A percentile compares a stretch with the other conserved stretches of the same genome.
These are phyloP conservation scores for Bovichtus diacanthus DNA, from an alignment of 2,797 vertebrate genomes.

Conservation along the genomic window DNA sequence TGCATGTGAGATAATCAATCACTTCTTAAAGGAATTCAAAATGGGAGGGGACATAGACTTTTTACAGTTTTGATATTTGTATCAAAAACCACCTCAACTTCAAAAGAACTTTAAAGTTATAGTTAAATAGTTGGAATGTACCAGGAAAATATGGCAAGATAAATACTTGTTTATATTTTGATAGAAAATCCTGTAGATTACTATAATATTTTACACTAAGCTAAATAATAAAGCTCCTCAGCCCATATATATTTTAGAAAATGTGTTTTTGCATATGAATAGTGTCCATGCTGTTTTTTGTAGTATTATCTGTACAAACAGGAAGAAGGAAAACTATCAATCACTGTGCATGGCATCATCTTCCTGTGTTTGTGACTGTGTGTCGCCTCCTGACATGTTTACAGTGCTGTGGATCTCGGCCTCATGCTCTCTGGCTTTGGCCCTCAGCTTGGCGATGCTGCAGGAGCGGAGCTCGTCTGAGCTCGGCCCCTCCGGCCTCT, in stretches of 20 bases:
- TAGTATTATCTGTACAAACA: slow-evolving; percentile 59
- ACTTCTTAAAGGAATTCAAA: neutral
- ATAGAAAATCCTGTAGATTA: neutral
- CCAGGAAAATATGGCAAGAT: neutral
- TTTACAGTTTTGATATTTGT: neutral
- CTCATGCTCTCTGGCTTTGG: slow-evolving; percentile 86
- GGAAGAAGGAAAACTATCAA: slow-evolving; percentile 63
- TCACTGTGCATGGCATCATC: slow-evolving; percentile 56
- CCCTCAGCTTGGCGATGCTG: slow-evolving; percentile 87
- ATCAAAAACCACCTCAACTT: neutral
- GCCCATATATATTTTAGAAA: neutral
- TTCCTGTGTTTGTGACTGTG: slow-evolving; percentile 71
- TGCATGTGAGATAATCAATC: neutral
- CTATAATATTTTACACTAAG: neutral
- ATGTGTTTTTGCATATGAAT: neutral
- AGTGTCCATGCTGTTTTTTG: neutral
- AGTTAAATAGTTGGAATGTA: neutral
- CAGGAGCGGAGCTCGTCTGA: slow-evolving; percentile 84
- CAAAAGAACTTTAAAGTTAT: neutral
- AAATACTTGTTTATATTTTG: neutral
- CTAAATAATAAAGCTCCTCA: slow-evolving; percentile 30
- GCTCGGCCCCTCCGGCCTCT: slow-evolving; percentile 64
- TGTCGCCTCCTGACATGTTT: slow-evolving; percentile 69
- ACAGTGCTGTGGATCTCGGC: slow-evolving; percentile 84
- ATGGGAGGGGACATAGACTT: neutral